Base-by-base conservation (phyloP, 1,140 invertebrate genomes). In the Caerostris darwini region DNA sequence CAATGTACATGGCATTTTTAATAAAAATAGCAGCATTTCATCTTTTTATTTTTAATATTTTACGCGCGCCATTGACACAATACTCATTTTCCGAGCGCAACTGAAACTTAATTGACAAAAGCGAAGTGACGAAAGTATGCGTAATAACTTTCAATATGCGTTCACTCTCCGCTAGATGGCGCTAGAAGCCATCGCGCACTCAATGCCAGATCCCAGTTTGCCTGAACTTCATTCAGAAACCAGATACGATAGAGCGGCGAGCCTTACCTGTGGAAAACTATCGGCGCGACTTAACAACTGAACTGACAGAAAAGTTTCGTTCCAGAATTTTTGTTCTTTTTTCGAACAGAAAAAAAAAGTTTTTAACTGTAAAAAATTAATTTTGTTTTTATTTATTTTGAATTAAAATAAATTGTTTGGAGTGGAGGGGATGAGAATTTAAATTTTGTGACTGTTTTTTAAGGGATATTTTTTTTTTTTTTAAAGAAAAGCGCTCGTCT, bases 241-340 rank as follows among this genome's bases (percentile, higher is more conserved):
- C 61, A 64, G 61, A 64, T 64, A 64, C 17, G 61, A 64, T 64
- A 64, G 61, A 64, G 61, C 61, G 61, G 61, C 61, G 61, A 64
- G 61, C 61, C 61, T 64, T 64, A 64, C 61, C 61, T 64, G 61
- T 64, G 61, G 61, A 64, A 64, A 64, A 64, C 61, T 64, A 64
- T 64, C 61, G 10, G 61, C 61, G 61, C 61, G 10, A 64, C 12
- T 64, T 64, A 64, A 14, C 61, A 14, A 14, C 61, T 64, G 61
- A 64, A 64, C 61, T 64, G 61, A 64, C 12, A 17, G 61, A 64
- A 12, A 64, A 64, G 10, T 64, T 34, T 34, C 34, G 34, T 34
- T 34, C 34, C 34, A 34, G 34, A 34, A 34, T 34, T 34, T 34
- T 34, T 34, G 34, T 34, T 34, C 34, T 34, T 34, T 34, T 34